Conservation (phyloP, 1,140 invertebrate species). For the Orchestia grillus region DNA sequence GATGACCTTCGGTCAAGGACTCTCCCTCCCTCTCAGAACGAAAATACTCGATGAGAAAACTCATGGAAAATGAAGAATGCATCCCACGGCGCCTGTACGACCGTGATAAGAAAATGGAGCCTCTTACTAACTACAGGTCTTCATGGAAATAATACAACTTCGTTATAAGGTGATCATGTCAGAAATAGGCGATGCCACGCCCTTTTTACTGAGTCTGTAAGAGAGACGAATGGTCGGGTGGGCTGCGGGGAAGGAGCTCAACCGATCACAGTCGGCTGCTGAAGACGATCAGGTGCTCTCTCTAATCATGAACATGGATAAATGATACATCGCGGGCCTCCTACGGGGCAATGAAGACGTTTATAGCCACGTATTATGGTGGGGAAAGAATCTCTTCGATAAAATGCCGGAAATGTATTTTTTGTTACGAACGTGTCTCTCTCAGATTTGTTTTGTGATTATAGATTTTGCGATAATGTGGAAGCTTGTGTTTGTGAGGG, state of each 20-base stretch:
- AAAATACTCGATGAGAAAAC: not conserved
- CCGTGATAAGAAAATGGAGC: not conserved
- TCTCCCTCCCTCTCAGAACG: not conserved
- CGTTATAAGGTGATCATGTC: constrained; percentile 50
- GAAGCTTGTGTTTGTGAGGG: not conserved
- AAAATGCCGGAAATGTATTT: not conserved
- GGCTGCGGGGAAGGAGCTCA: not conserved
- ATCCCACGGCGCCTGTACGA: not conserved
- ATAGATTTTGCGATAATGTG: not conserved
- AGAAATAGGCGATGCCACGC: constrained; percentile 34
- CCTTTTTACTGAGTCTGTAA: constrained; percentile 31
- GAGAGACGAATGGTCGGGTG: constrained; percentile 18
- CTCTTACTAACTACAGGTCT: not conserved
- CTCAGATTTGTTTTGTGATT: not conserved
- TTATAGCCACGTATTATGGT: constrained; percentile 33
- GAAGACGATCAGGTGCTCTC: constrained; percentile 5
- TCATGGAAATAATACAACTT: constrained; percentile 17
- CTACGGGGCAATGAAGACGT: not conserved
- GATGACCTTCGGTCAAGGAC: not conserved
- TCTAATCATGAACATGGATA: constrained; percentile 54
- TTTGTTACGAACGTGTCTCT: not conserved
- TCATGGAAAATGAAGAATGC: not conserved
- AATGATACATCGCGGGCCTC: constrained; percentile 32
- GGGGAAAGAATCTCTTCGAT: not conserved
- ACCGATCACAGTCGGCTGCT: not conserved